Percentiles rank a stretch among this genome's conserved stretches.
These are phyloP conservation scores for Peromyscus aztecus DNA, from an alignment of 2,797 vertebrate genomes.

Conservation along the genomic window DNA sequence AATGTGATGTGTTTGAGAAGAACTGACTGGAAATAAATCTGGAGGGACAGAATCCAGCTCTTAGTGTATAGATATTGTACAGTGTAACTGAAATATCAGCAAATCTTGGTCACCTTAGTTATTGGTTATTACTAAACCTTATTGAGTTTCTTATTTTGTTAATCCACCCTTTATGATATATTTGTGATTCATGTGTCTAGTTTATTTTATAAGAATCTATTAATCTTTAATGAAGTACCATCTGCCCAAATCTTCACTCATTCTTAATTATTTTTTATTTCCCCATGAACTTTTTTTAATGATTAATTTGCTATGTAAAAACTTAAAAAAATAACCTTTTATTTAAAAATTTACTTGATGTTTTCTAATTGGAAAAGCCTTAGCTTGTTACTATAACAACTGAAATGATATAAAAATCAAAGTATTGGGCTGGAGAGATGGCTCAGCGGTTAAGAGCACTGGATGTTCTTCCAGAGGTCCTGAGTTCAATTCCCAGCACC, in stretches of 20 bases:
- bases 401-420: conserved; percentile 35
- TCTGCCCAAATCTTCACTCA: neutral
- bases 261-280: conserved; percentile 59
- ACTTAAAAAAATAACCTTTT: conserved; percentile 19
- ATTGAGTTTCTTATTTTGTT: conserved; percentile 36
- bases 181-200: conserved; percentile 48
- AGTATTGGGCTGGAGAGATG: too few species aligned
- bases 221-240: conserved; percentile 28
- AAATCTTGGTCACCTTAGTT: conserved; percentile 24
- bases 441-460: too few species aligned
- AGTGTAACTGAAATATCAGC: conserved; percentile 5
- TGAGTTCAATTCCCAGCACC: too few species aligned
- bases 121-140: conserved; percentile 24
- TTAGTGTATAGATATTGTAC: neutral
- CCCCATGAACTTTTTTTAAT: conserved; percentile 36
- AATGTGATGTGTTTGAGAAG: neutral
- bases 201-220: conserved; percentile 48
- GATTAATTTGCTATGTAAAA: conserved; percentile 47
- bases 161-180: neutral
- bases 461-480: too few species aligned
- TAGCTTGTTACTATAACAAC: conserved; percentile 5
- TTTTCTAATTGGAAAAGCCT: conserved; percentile 41
- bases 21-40: conserved; percentile 4
- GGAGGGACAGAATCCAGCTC: neutral
- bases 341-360: conserved; percentile 30